phyloP scores from a whole-genome alignment of 2,797 vertebrate genomes.

The Phoxinus dragarum region DNA sequence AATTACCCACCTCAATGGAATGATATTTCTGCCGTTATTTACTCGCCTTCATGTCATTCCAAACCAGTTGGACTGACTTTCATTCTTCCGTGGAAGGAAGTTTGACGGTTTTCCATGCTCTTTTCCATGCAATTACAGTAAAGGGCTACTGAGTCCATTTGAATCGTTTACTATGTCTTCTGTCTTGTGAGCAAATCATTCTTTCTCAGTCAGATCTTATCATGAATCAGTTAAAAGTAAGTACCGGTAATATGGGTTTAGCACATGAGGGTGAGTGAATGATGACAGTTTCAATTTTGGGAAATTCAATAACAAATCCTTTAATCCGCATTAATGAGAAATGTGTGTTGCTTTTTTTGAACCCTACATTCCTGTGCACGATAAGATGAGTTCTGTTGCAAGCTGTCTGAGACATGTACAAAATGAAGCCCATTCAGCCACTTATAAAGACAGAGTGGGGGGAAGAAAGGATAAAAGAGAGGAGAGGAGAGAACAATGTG shows the following conservation, averaged over 20 bases:
- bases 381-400: slow-evolving; percentile 4
- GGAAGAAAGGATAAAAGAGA: neutral
- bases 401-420: slow-evolving; percentile 13
- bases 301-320: neutral
- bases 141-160: neutral
- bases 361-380: slow-evolving; percentile 27
- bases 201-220: neutral
- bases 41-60: slow-evolving; percentile 1
- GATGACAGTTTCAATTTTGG: neutral
- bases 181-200: neutral
- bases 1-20: slow-evolving; percentile 13
- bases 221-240: neutral
- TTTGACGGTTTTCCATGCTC: neutral
- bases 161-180: neutral
- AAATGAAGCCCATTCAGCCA: slow-evolving; percentile 16
- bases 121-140: slow-evolving; percentile 10
- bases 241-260: neutral
- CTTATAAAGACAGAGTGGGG: neutral
- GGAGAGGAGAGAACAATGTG: slow-evolving; percentile 13
- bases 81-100: neutral
- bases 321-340: neutral
- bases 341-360: neutral
- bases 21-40: neutral
- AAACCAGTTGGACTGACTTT: slow-evolving; percentile 18
- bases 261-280: neutral